A percentile compares a stretch with the other conserved stretches of the same genome.
Evolutionary conservation across 2,888 invertebrate species (phyloP).

Genomic region (Dasysyrphus tricinctus): DNA sequence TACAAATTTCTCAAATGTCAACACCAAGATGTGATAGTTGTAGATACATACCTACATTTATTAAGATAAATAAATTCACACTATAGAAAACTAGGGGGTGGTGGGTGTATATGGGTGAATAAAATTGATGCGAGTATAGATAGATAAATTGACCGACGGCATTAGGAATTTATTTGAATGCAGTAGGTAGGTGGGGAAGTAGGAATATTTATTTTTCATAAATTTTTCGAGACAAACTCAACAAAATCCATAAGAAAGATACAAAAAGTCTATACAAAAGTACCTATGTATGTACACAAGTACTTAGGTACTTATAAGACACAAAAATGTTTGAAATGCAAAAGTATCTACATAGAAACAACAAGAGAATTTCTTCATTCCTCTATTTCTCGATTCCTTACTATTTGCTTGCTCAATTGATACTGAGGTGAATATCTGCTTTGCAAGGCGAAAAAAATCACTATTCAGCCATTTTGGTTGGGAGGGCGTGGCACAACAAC

Average conservation of each 20-base stretch:
- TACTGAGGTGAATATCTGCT: slow-evolving; percentile 71
- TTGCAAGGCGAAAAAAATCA: slow-evolving; percentile 52
- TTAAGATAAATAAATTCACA: slow-evolving; percentile 62
- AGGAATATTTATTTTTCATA: too few relatives aligned
- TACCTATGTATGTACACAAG: slow-evolving; percentile 11
- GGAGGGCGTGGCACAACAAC: slow-evolving; percentile 67
- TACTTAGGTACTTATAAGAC: too few relatives aligned
- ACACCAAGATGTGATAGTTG: slow-evolving; percentile 79
- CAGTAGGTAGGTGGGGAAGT: too few relatives aligned
- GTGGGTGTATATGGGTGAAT: not conserved
- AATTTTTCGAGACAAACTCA: not conserved
- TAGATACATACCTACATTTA: slow-evolving; percentile 39
- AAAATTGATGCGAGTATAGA: not conserved
- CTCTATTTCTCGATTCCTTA: slow-evolving; percentile 28
- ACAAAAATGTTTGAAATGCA: too few relatives aligned
- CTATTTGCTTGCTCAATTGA: slow-evolving; percentile 55
- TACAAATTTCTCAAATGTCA: slow-evolving; percentile 84
- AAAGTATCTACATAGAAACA: slow-evolving; percentile 39
- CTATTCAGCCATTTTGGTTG: slow-evolving; percentile 74
- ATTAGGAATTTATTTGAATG: not conserved
- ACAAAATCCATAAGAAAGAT: slow-evolving; percentile 14
- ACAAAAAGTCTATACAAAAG: slow-evolving; percentile 25
- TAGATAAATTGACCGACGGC: slow-evolving; percentile 36
- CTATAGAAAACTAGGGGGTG: not conserved
- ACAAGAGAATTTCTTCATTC: not conserved